Percentiles rank a stretch among this genome's conserved stretches.
These are phyloP conservation scores for Sternarchorhynchus goeldii DNA, from an alignment of 2,797 vertebrate genomes.

Conservation along the genomic window DNA sequence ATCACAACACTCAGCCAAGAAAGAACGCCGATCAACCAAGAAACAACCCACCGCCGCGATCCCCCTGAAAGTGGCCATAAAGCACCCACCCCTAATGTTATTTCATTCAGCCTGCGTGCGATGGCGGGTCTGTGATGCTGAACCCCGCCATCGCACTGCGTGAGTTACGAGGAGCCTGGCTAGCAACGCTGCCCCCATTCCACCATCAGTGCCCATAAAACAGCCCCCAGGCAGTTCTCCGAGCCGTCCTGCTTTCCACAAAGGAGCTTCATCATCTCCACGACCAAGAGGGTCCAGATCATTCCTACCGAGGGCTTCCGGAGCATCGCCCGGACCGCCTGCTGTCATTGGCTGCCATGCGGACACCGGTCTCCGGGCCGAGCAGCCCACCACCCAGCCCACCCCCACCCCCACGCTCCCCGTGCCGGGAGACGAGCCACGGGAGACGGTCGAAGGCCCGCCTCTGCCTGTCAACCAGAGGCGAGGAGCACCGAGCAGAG, in stretches of 20 bases:
- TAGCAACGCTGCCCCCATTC: not conserved
- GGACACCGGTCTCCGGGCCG: conserved; percentile 17
- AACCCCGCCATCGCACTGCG: conserved; percentile 26
- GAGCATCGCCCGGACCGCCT: not conserved
- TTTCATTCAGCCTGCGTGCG: conserved; percentile 24
- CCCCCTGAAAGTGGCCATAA: conserved; percentile 29
- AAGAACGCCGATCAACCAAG: conserved; percentile 19
- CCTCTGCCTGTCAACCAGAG: conserved; percentile 1
- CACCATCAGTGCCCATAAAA: conserved; percentile 36
- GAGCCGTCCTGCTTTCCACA: conserved; percentile 2
- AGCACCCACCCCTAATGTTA: conserved; percentile 19
- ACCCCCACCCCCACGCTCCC: no score
- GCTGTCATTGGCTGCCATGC: not conserved
- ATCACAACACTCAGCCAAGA: conserved; percentile 21
- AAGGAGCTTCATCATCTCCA: conserved; percentile 26
- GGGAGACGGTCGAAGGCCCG: conserved; percentile 2
- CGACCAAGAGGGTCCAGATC: conserved; percentile 15
- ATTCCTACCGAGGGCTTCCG: conserved; percentile 21
- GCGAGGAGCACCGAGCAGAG: conserved; percentile 7
- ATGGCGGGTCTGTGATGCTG: conserved; percentile 37
- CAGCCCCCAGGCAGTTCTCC: conserved; percentile 17
- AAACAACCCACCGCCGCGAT: conserved; percentile 2
- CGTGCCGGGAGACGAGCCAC: not conserved
- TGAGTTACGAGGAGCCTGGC: conserved; percentile 14
- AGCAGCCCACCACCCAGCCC: no score